Base-by-base conservation (phyloP, 2,113 vertebrate species). In the Chionomys nivalis region DNA sequence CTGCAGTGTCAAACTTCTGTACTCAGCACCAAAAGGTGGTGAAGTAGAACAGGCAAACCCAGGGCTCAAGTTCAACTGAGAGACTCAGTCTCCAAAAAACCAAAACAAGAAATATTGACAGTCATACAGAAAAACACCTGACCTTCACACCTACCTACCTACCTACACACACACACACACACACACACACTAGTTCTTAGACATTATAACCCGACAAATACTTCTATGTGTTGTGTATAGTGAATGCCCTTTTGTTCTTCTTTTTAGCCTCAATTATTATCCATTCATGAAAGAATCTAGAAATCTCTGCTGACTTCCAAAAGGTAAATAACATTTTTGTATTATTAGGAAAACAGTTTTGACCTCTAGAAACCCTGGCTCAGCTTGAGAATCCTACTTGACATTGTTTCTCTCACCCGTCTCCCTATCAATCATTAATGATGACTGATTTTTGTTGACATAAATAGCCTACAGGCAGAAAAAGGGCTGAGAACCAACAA, bases 301-400 rank as follows among this genome's bases (percentile, higher is more conserved):
- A 91, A 88, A 89, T 77, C 61, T 49, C 79, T 86, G 93, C 6
- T 70, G 63, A 90, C 33, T 42, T 90, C 68, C 89, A 94, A 97
- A 93, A 91, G 28, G 39, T 16, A 92, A 96, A 90, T 52, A 65
- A 68, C 1, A 63, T 55, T 39, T 91, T 78, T 77, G 66, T 73
- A 89, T 72, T 89, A 93, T 86, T 94, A 79, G 58, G 39, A 94
- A 96, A 82, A 75, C 55, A 86, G 55, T 89, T 87, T 63, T 81
- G 85, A 92, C 47, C 39, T 93, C 42, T 93, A 92, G 42, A 90
- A 88, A 9, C 85, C 9, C n/a, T 81, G 65, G 68, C 24, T 97
- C 87, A 93, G 58, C 93, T 96, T 95, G 55, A 95, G n/a, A 79
- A 79, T 36, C 75, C 14, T 49, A 21, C 11, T 93, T 66, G 90